These are phyloP conservation scores for Scatophagus argus DNA, from an alignment of 2,113 vertebrate genomes.

Conservation along the genomic window DNA sequence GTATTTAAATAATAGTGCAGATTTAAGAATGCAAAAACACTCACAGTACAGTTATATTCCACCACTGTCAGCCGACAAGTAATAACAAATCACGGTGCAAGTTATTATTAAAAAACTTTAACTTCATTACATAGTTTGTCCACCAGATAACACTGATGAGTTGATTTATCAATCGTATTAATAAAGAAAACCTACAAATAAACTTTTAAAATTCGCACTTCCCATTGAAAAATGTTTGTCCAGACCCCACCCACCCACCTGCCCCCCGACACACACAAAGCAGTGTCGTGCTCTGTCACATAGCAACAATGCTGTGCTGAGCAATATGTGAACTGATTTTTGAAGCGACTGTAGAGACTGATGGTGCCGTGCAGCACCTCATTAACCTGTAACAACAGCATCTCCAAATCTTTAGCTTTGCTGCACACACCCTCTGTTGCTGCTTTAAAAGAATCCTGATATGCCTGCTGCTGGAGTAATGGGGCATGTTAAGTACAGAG, in stretches of 20 bases:
- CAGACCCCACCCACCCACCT: too few species aligned
- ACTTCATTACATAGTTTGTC: too few species aligned
- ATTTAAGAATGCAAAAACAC: too few species aligned
- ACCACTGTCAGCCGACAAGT: background rate
- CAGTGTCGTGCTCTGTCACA: background rate
- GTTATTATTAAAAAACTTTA: background rate
- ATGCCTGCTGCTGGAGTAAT: conserved; percentile 6
- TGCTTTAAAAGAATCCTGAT: background rate
- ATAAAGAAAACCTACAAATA: background rate
- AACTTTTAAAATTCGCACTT: background rate
- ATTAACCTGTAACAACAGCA: background rate
- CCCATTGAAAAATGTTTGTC: background rate
- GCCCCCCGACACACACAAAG: background rate
- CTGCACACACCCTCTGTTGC: background rate
- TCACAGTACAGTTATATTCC: too few species aligned
- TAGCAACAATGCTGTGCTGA: background rate
- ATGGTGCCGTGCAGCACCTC: background rate
- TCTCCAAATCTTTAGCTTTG: background rate
- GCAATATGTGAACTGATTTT: background rate
- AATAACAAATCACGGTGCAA: background rate
- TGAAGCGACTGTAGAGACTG: background rate
- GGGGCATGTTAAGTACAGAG: conserved; percentile 3
- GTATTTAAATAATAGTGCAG: too few species aligned
- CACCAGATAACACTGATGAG: too few species aligned
- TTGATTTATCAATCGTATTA: too few species aligned